phyloP scores from a whole-genome alignment of 2,888 invertebrate species.

The Tenthredo distinguenda region DNA sequence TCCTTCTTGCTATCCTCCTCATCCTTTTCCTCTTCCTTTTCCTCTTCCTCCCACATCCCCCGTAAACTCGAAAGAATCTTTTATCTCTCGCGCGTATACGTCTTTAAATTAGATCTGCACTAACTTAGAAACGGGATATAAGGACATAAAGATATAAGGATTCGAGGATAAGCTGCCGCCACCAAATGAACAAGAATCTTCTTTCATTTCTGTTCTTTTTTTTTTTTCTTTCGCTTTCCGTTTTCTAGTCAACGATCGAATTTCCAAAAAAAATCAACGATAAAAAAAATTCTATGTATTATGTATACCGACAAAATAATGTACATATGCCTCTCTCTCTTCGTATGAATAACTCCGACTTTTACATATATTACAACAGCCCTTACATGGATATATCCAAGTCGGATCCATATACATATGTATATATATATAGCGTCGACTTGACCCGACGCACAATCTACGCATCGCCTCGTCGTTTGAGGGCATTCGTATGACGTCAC shows the following conservation, averaged over 20 bases:
- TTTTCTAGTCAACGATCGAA: neutral
- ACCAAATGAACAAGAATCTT: neutral
- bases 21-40: neutral
- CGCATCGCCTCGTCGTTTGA: constrained; percentile 28
- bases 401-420: neutral
- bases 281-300: neutral
- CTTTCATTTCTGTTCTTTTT: neutral
- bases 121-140: neutral
- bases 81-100: neutral
- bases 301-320: neutral
- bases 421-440: neutral
- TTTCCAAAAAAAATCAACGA: neutral
- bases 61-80: constrained; percentile 2
- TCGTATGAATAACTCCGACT: neutral
- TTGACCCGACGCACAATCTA: constrained; percentile 46
- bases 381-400: neutral
- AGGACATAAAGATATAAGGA: neutral
- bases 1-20: neutral
- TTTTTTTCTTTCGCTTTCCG: neutral
- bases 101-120: constrained; percentile 9
- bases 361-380: neutral
- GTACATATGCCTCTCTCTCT: neutral
- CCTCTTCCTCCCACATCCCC: neutral
- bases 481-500: constrained; percentile 38
- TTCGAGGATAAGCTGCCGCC: neutral